Base-by-base conservation (phyloP, 2,113 vertebrate species). In the Pycnonotus jocosus region DNA sequence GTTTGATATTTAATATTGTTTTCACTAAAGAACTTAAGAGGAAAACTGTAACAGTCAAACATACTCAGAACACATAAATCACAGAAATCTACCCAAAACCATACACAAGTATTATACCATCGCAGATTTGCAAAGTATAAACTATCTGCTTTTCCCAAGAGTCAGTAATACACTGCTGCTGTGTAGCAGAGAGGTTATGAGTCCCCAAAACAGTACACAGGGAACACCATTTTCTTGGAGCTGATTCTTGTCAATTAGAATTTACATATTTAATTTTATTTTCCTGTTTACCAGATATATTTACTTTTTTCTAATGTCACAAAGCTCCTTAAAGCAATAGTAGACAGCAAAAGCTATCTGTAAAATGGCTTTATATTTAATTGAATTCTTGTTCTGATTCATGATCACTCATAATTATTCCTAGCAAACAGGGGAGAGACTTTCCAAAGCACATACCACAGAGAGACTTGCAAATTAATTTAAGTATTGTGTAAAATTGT, bases 401-500 rank as follows among this genome's bases (percentile, higher is more conserved):
- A 73, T n/a, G 10, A 78, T 65, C 58, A 54, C 44, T 51, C 91
- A 47, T 66, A 76, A 92, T 61, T 86, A 69, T 37, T 89, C 60
- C 72, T 77, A 90, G 51, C 65, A 91, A 93, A 90, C 7, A 71
- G 42, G 21, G 54, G 8, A 87, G 10, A 85, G 23, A 54, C 23
- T 89, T 96, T 87, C 86, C 88, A 95, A 93, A 95, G 94, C 31
- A 90, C 51, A 54, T 8, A 82, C 20, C 54, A 80, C 40, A 51
- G 68, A 73, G 40, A 82, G 54, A 89, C 77, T 88, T 77, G 65
- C n/a, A 96, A 90, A 96, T 68, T 76, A 90, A 95, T 93, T 76
- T 68, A 77, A 78, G 70, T 73, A 81, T 90, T 97, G 51, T 95
- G 70, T 74, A 93, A 94, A 96, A 90, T 38, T 81, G 35, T 74